Conservation (phyloP, 2,888 invertebrate species). For the Apodemia hepburni region DNA sequence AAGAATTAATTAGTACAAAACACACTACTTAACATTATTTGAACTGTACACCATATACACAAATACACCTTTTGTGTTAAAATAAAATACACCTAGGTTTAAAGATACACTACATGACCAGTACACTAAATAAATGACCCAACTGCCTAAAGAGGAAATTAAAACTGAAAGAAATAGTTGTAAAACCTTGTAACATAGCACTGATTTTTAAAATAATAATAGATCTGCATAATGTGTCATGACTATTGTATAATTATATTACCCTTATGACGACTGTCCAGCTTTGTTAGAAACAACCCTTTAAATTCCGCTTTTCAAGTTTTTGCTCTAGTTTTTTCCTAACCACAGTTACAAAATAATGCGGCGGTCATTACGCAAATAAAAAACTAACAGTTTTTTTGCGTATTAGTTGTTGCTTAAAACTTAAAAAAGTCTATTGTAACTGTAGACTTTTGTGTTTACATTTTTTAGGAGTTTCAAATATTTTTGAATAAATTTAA, state of each 20-base stretch:
- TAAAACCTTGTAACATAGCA: constrained; percentile 38
- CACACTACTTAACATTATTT: too few relatives aligned
- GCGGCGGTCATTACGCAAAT: constrained; percentile 44
- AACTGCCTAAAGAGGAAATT: constrained; percentile 37
- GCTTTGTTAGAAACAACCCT: constrained; percentile 55
- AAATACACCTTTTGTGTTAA: too few relatives aligned
- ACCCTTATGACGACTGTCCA: constrained; percentile 60
- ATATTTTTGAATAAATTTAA: background rate
- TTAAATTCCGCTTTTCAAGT: constrained; percentile 54
- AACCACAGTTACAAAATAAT: constrained; percentile 69
- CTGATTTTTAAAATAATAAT: constrained; percentile 53
- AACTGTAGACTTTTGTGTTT: background rate
- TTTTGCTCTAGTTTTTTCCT: constrained; percentile 72
- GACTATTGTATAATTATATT: constrained; percentile 63
- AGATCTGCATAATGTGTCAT: constrained; percentile 61
- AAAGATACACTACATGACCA: background rate
- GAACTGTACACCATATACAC: too few relatives aligned
- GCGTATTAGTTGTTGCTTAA: background rate
- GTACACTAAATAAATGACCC: background rate
- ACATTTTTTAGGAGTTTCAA: background rate
- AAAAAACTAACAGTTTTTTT: constrained; percentile 9
- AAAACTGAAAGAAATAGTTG: constrained; percentile 54
- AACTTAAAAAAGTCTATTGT: background rate
- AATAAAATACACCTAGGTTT: background rate
- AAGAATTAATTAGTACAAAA: too few relatives aligned